Base-by-base conservation (phyloP, 2,113 vertebrate genomes). In the Lanius collurio region DNA sequence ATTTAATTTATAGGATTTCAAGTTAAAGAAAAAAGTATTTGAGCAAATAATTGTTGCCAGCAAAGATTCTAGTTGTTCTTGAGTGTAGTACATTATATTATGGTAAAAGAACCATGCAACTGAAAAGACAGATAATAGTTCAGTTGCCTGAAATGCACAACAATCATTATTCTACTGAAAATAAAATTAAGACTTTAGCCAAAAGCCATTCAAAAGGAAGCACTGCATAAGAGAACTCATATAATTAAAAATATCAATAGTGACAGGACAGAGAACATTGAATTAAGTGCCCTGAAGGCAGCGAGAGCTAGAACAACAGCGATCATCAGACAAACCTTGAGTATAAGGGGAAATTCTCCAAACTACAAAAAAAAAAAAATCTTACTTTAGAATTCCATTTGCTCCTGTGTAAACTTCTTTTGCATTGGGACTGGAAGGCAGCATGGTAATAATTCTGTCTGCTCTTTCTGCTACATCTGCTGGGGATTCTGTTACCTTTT, bases 391-490 rank as follows among this genome's bases (percentile, higher is more conserved):
- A 98, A 99, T 99, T 94, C 99, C 99, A 90, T 98, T 99, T 93
- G 97, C 92, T 95, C 99, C 99, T 22, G 98, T 99, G 97, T 99
- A 99, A 92, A 98, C 99, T 55, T 99, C 99, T 83, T 98, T 83
- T 7, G 99, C 98, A 96, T 99, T 99, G 53, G 98, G 98, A 97
- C 98, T 99, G 67, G 99, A 99, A 59, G 99, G 99, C 88, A 99
- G 97, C 99, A 99, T 99, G 57, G 99, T 99, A 96, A 99, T 99
- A 93, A 99, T 99, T 93, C 99, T 98, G 97, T 99, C 99, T 60
- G 99, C 99, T 97, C 98, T 99, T 80, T 99, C 99, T 67, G 99
- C 99, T 73, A 99, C 99, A 17, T 99, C 99, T 94, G 99, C 98
- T 88, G 99, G 99, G 50, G 98, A 99, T 96, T 99, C 99, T 26